These are phyloP conservation scores for Aspidapion aeneum DNA, from an alignment of 2,888 invertebrate genomes.

Conservation along the genomic window DNA sequence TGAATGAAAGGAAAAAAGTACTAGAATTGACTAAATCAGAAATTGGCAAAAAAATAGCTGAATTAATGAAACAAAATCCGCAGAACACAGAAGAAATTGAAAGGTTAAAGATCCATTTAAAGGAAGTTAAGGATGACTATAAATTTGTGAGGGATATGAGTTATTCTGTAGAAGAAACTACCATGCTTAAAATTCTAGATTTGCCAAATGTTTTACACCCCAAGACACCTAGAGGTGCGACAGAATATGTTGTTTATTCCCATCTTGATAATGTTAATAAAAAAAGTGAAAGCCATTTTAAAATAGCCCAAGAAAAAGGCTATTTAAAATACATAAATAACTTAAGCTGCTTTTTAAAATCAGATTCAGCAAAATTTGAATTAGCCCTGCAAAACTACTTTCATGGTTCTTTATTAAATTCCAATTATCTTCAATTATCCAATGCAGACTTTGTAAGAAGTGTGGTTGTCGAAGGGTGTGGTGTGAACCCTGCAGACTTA, in stretches of 20 bases:
- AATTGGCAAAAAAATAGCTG: slow-evolving; percentile 51
- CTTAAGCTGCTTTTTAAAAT: slow-evolving; percentile 59
- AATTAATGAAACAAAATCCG: slow-evolving; percentile 44
- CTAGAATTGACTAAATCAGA: slow-evolving; percentile 54
- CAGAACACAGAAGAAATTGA: slow-evolving; percentile 46
- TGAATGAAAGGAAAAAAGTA: slow-evolving; percentile 50
- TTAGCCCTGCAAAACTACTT: slow-evolving; percentile 56
- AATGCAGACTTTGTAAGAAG: slow-evolving; percentile 78
- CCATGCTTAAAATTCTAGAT: slow-evolving; percentile 59
- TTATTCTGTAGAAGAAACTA: slow-evolving; percentile 72
- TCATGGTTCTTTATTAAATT: slow-evolving; percentile 47
- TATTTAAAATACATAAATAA: slow-evolving; percentile 58
- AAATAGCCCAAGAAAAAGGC: slow-evolving; percentile 53
- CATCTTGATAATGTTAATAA: slow-evolving; percentile 36
- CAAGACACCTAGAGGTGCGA: slow-evolving; percentile 53
- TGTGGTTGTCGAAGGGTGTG: slow-evolving; percentile 71
- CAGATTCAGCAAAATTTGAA: slow-evolving; percentile 71
- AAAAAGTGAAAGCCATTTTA: slow-evolving; percentile 52
- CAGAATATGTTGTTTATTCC: slow-evolving; percentile 36
- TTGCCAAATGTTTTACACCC: slow-evolving; percentile 69
- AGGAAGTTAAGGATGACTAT: slow-evolving; percentile 51
- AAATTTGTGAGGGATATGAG: slow-evolving; percentile 58
- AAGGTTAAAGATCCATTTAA: slow-evolving; percentile 54
- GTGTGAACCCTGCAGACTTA: slow-evolving; percentile 52
- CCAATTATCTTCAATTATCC: slow-evolving; percentile 61